phyloP scores from a whole-genome alignment of 92 coral and sea anemone genomes.

The Phenganax subtilis region DNA sequence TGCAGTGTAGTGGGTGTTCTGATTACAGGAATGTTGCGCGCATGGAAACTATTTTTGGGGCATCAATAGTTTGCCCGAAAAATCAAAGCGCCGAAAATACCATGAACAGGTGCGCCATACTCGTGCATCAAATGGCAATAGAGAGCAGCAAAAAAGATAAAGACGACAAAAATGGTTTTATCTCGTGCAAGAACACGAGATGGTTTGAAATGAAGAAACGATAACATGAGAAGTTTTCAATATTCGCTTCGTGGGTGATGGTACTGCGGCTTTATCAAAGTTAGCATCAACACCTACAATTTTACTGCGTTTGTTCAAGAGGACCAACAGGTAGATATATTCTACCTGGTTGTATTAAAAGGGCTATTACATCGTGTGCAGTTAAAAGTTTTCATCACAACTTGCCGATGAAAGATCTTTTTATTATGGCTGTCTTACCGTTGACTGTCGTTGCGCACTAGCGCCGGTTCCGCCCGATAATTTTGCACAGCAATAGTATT shows the following conservation, averaged over 20 bases:
- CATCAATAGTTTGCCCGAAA: neutral
- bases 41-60: neutral
- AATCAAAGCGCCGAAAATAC: neutral
- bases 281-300: neutral
- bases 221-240: slow-evolving; percentile 10
- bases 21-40: slow-evolving; percentile 22
- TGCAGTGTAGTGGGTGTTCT: slow-evolving; percentile 28
- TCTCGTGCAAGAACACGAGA: neutral
- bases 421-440: slow-evolving; percentile 33
- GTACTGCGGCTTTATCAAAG: slow-evolving; percentile 39
- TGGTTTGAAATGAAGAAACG: neutral
- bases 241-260: slow-evolving; percentile 41
- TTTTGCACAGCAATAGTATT: neutral
- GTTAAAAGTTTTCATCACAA: slow-evolving; percentile 37
- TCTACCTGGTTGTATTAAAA: neutral
- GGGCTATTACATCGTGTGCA: slow-evolving; percentile 19
- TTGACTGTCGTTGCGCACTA: slow-evolving; percentile 16
- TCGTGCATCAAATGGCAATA: no score
- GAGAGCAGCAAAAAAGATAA: neutral
- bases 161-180: neutral
- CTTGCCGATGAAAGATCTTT: slow-evolving; percentile 39
- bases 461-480: slow-evolving; percentile 14
- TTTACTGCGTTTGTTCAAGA: neutral
- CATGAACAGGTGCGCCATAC: neutral
- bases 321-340: neutral